Evolutionary conservation across 2,888 invertebrate genomes (phyloP).

Genomic region (Drosophila maculinotata): DNA sequence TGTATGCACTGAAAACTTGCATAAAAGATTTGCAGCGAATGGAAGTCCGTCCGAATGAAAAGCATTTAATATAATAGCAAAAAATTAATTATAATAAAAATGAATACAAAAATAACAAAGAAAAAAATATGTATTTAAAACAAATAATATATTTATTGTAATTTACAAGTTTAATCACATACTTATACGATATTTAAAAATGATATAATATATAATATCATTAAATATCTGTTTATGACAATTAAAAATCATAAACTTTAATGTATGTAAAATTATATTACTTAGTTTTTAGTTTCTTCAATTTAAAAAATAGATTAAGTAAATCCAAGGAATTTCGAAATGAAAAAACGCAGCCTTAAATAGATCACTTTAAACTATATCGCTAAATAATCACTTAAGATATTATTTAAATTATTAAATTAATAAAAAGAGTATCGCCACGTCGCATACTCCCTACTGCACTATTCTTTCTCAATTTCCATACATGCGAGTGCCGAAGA

Average conservation of each 20-base stretch:
- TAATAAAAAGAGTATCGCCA: conserved; percentile 11
- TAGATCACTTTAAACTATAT: too few relatives aligned
- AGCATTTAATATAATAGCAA: conserved; percentile 6
- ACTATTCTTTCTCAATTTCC: conserved; percentile 10
- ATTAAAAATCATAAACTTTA: too few relatives aligned
- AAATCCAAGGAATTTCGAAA: too few relatives aligned
- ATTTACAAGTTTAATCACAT: too few relatives aligned
- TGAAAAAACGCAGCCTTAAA: too few relatives aligned
- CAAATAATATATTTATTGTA: not conserved
- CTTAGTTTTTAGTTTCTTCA: too few relatives aligned
- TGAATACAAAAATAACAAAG: not conserved
- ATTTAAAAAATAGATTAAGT: not conserved
- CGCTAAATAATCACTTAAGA: too few relatives aligned
- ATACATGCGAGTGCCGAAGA: conserved; percentile 32
- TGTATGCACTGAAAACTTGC: conserved; percentile 19
- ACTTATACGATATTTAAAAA: too few relatives aligned
- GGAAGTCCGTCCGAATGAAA: conserved; percentile 14
- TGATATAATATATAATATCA: too few relatives aligned
- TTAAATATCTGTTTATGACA: too few relatives aligned
- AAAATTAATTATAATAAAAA: conserved; percentile 7
- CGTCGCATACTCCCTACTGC: not conserved
- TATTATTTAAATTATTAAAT: too few relatives aligned
- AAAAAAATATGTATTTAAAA: not conserved
- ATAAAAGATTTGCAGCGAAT: not conserved
- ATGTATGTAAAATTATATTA: too few relatives aligned